Evolutionary conservation across 2,888 invertebrate species (phyloP).

Genomic region (Sipha maydis): DNA sequence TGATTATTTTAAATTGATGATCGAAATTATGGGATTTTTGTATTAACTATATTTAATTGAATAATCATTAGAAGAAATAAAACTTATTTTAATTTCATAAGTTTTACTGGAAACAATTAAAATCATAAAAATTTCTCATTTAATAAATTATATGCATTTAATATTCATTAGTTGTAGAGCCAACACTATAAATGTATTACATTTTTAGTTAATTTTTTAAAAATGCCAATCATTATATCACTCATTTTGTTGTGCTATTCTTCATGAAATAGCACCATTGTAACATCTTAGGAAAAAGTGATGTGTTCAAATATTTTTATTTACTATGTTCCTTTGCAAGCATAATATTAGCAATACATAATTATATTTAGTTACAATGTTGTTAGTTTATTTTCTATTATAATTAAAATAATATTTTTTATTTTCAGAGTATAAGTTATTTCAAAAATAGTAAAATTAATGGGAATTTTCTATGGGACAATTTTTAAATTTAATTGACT

Average conservation of each 20-base stretch:
- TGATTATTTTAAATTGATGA: background rate
- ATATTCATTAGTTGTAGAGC: background rate
- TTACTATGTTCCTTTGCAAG: constrained; percentile 47
- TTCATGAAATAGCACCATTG: constrained; percentile 28
- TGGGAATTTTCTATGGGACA: constrained; percentile 7
- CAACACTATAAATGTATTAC: background rate
- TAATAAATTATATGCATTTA: constrained; percentile 36
- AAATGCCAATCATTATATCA: background rate
- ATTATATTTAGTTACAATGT: constrained; percentile 42
- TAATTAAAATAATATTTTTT: constrained; percentile 36
- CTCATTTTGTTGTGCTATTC: constrained; percentile 48
- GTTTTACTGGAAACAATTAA: background rate
- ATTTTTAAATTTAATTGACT: background rate
- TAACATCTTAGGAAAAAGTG: constrained; percentile 18
- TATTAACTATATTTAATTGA: background rate
- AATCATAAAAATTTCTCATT: background rate
- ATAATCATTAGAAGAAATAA: background rate
- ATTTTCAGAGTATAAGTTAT: constrained; percentile 50
- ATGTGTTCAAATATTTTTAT: constrained; percentile 49
- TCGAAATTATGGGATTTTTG: background rate
- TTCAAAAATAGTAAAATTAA: constrained; percentile 27
- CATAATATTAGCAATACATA: constrained; percentile 55
- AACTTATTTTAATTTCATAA: background rate
- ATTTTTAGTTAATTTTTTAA: constrained; percentile 21
- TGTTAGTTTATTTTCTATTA: constrained; percentile 51